Percentiles rank a stretch among this genome's conserved stretches.
These are phyloP conservation scores for Rugalucina vietnamica DNA, from an alignment of 2,888 invertebrate species.

Conservation along the genomic window DNA sequence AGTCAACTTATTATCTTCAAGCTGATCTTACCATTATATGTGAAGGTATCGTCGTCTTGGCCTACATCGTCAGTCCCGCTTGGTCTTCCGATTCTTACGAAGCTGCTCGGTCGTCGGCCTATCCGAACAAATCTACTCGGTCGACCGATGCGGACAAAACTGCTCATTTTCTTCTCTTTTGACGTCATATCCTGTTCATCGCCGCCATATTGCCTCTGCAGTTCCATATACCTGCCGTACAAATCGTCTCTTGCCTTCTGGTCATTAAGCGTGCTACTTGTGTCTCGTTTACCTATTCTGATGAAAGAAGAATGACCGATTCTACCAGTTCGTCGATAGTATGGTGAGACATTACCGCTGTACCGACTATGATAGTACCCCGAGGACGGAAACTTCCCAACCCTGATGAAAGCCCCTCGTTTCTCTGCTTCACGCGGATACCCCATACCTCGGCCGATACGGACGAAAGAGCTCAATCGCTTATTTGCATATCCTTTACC, in stretches of 20 bases:
- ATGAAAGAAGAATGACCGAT: slow-evolving; percentile 67
- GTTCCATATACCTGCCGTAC: neutral
- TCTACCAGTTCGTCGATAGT: slow-evolving; percentile 60
- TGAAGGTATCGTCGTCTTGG: too few relatives aligned
- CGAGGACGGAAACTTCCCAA: slow-evolving; percentile 68
- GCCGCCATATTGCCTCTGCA: neutral
- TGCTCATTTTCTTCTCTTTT: slow-evolving; percentile 35
- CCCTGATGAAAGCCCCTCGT: slow-evolving; percentile 62
- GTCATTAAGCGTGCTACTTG: slow-evolving; percentile 43
- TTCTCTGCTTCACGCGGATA: slow-evolving; percentile 10
- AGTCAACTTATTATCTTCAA: too few relatives aligned
- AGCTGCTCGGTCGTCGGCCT: slow-evolving; percentile 28
- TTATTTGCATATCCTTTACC: neutral
- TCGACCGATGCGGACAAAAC: slow-evolving; percentile 40
- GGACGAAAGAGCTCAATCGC: slow-evolving; percentile 46
- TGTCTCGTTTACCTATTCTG: slow-evolving; percentile 66
- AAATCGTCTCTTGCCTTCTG: neutral
- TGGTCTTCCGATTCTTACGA: slow-evolving; percentile 52
- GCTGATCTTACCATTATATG: too few relatives aligned
- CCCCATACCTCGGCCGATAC: slow-evolving; percentile 38
- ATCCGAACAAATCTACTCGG: slow-evolving; percentile 43
- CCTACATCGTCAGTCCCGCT: too few relatives aligned
- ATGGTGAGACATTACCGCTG: slow-evolving; percentile 51
- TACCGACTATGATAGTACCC: slow-evolving; percentile 54
- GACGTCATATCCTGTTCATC: neutral